phyloP scores from a whole-genome alignment of 2,888 invertebrate species.

The Himalopsyche kuldschensis region DNA sequence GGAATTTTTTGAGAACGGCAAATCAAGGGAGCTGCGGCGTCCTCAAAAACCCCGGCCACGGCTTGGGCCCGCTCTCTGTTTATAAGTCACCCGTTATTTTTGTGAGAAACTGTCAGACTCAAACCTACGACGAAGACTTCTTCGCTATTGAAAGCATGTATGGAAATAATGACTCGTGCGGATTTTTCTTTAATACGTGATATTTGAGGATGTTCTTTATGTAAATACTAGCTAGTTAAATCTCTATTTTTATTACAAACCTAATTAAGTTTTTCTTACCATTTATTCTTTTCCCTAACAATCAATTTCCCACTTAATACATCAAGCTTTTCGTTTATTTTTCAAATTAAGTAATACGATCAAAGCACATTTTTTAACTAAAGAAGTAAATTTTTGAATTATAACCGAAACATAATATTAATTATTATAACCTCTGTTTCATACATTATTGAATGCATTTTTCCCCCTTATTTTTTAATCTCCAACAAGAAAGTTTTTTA shows the following conservation, averaged over 20 bases:
- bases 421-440: too few relatives aligned
- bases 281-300: neutral
- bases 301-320: too few relatives aligned
- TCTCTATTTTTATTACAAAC: neutral
- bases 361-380: too few relatives aligned
- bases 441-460: too few relatives aligned
- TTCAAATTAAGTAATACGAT: too few relatives aligned
- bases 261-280: neutral
- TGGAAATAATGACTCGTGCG: constrained; percentile 1
- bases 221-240: neutral
- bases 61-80: constrained; percentile 21
- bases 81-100: constrained; percentile 36
- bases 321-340: too few relatives aligned
- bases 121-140: constrained; percentile 38
- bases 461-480: too few relatives aligned
- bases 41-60: constrained; percentile 24
- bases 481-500: too few relatives aligned
- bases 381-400: too few relatives aligned
- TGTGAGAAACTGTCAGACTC: constrained; percentile 38
- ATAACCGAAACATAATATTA: too few relatives aligned
- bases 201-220: constrained; percentile 18
- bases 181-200: constrained; percentile 24
- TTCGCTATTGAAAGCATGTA: constrained; percentile 25
- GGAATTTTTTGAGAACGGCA: constrained; percentile 45
- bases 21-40: constrained; percentile 17